phyloP scores from a whole-genome alignment of 2,113 vertebrate species.

The Otolemur garnettii region DNA sequence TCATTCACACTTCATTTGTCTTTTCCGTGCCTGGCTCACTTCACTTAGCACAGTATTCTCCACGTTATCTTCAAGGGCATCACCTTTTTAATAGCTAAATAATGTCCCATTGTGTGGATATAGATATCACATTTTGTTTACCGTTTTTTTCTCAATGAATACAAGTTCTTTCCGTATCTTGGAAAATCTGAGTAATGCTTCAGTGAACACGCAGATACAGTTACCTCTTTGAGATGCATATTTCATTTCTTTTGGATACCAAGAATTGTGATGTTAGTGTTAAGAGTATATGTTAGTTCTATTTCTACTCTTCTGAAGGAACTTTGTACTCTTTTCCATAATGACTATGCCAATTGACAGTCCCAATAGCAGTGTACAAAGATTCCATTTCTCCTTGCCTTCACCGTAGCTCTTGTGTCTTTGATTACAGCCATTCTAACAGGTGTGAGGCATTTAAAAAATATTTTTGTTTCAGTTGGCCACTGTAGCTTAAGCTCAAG shows the following conservation, averaged over 20 bases:
- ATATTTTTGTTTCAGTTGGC: too few species aligned
- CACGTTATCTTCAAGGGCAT: too few species aligned
- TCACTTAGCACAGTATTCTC: neutral
- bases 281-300: neutral
- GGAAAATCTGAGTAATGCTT: neutral
- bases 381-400: neutral
- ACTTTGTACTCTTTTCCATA: neutral
- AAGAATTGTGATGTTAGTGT: neutral
- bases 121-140: neutral
- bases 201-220: neutral
- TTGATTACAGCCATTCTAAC: neutral
- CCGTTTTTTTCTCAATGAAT: neutral
- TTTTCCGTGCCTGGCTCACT: neutral
- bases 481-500: too few species aligned
- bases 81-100: too few species aligned
- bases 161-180: neutral
- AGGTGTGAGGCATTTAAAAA: neutral
- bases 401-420: neutral
- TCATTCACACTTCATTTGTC: neutral
- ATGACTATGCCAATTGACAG: neutral
- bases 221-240: neutral
- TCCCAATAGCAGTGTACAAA: neutral
- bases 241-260: neutral
- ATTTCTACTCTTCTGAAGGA: neutral
- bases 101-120: neutral